A percentile compares a stretch with the other conserved stretches of the same genome.
Evolutionary conservation across 37 sponge, comb jelly and placozoan genomes (phyloP).

Genomic region (Eunapius fragilis): DNA sequence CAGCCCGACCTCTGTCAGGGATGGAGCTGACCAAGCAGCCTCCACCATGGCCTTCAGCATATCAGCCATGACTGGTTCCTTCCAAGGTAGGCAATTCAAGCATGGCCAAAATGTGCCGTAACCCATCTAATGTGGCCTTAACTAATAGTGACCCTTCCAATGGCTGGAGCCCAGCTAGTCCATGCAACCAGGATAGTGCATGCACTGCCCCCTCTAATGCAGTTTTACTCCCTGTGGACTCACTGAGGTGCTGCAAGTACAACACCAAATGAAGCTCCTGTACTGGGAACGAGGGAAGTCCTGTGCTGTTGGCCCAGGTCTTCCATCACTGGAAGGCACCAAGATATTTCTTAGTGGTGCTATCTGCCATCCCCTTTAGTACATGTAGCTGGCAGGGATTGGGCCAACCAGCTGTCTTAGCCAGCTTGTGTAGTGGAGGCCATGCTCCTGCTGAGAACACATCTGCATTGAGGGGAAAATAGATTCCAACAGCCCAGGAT

Average conservation of each 20-base stretch:
- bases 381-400: neutral
- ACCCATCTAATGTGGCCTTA: neutral
- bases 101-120: neutral
- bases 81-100: too few species aligned
- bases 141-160: neutral
- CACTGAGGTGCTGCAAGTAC: too few species aligned
- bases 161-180: too few species aligned
- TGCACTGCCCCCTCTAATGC: too few species aligned
- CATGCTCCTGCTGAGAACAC: neutral
- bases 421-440: neutral
- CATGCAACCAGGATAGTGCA: too few species aligned
- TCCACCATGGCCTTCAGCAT: too few species aligned
- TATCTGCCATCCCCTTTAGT: neutral
- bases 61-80: neutral
- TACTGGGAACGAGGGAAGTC: neutral
- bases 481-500: too few species aligned
- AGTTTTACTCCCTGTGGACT: too few species aligned
- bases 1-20: neutral
- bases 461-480: too few species aligned
- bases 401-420: neutral
- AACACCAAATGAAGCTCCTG: neutral
- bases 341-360: slow-evolving; percentile 11
- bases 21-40: too few species aligned
- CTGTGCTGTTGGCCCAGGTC: neutral
- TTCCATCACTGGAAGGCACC: slow-evolving; percentile 8